Evolutionary conservation across 2,888 invertebrate species (phyloP), one percentile per base, ranked within the genome.

Genomic region (Zele albiditarsus): DNA sequence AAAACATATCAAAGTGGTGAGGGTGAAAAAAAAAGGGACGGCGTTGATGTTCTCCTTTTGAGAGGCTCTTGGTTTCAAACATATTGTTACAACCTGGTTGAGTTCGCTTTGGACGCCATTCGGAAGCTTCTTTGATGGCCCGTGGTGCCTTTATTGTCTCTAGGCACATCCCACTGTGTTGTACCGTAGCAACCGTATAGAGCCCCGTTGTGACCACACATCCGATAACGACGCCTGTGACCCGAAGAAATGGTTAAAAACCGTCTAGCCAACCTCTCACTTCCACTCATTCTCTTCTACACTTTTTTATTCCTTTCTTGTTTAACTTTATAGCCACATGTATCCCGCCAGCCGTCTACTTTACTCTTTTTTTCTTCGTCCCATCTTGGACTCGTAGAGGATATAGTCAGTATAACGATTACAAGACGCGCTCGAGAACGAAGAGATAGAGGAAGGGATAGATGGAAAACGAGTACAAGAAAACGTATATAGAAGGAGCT

Each of bases 71-170:
- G 76, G 76, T 79, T 76, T 73, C 69, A 78, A 75, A 53, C 20
- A 53, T 76, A 79, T 78, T 80, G 84, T 83, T 83, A 86, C 82
- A 83, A 79, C 82, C 80, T 83, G 79, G 79, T 80, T 80, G 83
- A 83, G 84, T 86, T 84, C 23, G 53, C 84, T 84, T 79, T 80
- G 82, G 83, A 79, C 81, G 81, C 88, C 84, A 87, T 88, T 88
- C 85, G 85, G 86, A 84, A 86, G 85, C 87, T 86, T 86, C 85
- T 87, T 88, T 86, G 89, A 89, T 88, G 86, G 85, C 77, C 83
- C 85, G 81, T 86, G 82, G 84, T 85, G 84, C 80, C 84, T 83
- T 89, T 88, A 89, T 88, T 88, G 88, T 87, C 85, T 85, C 81
- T 81, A 81, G 85, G 84, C 83, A 81, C 79, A 79, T 80, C 82